Conservation (phyloP, 1,140 invertebrate species). For the Bombus superbus region DNA sequence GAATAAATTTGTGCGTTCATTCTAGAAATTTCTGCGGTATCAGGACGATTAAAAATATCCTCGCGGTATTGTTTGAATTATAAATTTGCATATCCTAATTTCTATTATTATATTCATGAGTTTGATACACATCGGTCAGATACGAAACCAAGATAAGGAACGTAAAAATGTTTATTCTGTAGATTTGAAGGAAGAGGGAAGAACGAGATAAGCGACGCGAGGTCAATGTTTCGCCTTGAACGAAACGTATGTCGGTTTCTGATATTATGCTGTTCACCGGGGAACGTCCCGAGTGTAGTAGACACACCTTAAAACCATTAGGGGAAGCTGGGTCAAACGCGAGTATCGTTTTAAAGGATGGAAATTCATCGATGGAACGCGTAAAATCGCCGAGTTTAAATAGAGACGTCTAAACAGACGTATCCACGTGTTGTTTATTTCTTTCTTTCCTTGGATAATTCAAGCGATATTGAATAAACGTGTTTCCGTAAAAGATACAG, state of each 20-base stretch:
- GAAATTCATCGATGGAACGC: not conserved
- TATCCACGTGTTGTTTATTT: too few relatives aligned
- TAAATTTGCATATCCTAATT: too few relatives aligned
- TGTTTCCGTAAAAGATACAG: not conserved
- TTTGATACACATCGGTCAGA: too few relatives aligned
- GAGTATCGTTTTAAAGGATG: slow-evolving; percentile 20
- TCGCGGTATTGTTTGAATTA: too few relatives aligned
- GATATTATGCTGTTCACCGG: slow-evolving; percentile 23
- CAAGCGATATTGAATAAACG: not conserved
- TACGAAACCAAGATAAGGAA: too few relatives aligned
- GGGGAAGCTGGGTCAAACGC: slow-evolving; percentile 36
- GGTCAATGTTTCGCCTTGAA: not conserved
- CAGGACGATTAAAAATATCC: too few relatives aligned
- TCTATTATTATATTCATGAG: too few relatives aligned
- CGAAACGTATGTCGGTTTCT: too few relatives aligned
- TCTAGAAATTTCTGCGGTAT: too few relatives aligned
- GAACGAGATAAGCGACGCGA: not conserved
- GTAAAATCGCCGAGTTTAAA: slow-evolving; percentile 44
- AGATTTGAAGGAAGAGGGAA: not conserved
- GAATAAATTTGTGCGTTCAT: too few relatives aligned
- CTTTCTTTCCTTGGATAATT: not conserved
- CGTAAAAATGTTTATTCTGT: too few relatives aligned
- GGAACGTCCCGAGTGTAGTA: slow-evolving; percentile 8
- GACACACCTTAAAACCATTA: slow-evolving; percentile 33
- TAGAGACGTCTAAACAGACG: not conserved